Evolutionary conservation across 2,888 invertebrate genomes (phyloP), one percentile per base, ranked within the genome.

Genomic region (Clanis bilineata): DNA sequence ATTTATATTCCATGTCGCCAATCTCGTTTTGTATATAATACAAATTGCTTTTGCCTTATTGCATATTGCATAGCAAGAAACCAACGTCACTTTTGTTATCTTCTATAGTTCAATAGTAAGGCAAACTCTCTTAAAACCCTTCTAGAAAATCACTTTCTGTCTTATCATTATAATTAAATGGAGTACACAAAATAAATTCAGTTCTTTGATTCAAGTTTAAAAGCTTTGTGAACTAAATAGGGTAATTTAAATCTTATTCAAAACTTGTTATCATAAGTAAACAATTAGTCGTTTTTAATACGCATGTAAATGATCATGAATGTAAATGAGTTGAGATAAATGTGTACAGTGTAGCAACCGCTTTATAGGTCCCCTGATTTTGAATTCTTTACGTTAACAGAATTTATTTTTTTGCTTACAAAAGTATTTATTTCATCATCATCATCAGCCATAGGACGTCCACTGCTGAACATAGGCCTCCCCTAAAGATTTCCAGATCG

Each of bases 231-330:
- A 51, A 51, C 18, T 28, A 18, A 28, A 51, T 18, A 32, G 51
- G 51, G 32, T 9, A 32, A 51, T 32, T 32, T 28, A 51, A 51
- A 32, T 32, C 32, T 51, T 32, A 28, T 28, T 51, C 51, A 18
- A 18, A 47, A 28, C 18, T 28, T 51, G 51, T 51, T 51, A 51
- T 51, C 51, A 32, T 51, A 51, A 51, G 51, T 51, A 51, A 51
- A 51, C 32, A 51, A 51, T 51, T 51, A 51, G 51, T 28, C 18
- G 28, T 15, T 32, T 32, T 51, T 51, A 51, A 51, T 32, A 32
- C 10, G 28, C 10, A 28, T 51, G 51, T 51, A 51, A 32, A 32
- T 32, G 51, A 10, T 4, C 15, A 32, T 51, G 15, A 32, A 51
- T 51, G 15, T 51, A 51, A 51, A 51, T 51, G 15, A 51, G 51